A percentile compares a stretch with the other conserved stretches of the same genome.
Evolutionary conservation across 1,140 invertebrate species (phyloP).

Genomic region (Euwallacea similis): DNA sequence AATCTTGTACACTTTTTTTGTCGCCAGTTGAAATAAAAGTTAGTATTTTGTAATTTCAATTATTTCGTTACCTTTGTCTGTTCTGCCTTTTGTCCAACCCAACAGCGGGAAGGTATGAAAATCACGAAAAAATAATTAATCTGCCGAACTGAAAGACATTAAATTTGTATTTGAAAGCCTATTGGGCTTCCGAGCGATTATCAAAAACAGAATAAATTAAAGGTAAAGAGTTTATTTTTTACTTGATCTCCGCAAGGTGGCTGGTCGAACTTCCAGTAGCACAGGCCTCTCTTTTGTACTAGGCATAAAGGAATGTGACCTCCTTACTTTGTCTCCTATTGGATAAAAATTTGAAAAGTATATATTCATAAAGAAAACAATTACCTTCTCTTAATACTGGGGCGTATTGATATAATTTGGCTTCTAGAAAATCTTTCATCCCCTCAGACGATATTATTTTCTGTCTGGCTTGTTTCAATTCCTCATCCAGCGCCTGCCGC

Average conservation of each 20-base stretch:
- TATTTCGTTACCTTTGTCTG: not conserved
- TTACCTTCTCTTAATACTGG: constrained; percentile 40
- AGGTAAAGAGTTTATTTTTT: constrained; percentile 11
- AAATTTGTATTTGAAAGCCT: too few species aligned
- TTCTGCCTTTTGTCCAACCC: not conserved
- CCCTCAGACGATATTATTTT: constrained; percentile 69
- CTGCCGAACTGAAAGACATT: too few species aligned
- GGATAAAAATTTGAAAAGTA: not conserved
- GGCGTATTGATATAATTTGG: constrained; percentile 58
- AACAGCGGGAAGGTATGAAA: too few species aligned
- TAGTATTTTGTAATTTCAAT: constrained; percentile 26
- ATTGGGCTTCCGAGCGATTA: too few species aligned
- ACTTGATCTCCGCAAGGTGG: constrained; percentile 43
- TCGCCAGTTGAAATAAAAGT: constrained; percentile 31
- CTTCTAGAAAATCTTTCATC: constrained; percentile 66
- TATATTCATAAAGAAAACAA: not conserved
- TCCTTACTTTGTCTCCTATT: constrained; percentile 56
- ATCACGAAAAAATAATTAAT: too few species aligned
- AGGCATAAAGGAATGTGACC: constrained; percentile 63
- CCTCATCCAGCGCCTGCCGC: constrained; percentile 65
- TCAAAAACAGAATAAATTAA: too few species aligned
- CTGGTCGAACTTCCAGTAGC: constrained; percentile 46
- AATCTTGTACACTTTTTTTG: constrained; percentile 6
- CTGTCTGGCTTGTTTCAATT: constrained; percentile 65
- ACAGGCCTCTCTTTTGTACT: constrained; percentile 58